Conservation (phyloP, 2,797 vertebrate species). For the Galago senegalensis region DNA sequence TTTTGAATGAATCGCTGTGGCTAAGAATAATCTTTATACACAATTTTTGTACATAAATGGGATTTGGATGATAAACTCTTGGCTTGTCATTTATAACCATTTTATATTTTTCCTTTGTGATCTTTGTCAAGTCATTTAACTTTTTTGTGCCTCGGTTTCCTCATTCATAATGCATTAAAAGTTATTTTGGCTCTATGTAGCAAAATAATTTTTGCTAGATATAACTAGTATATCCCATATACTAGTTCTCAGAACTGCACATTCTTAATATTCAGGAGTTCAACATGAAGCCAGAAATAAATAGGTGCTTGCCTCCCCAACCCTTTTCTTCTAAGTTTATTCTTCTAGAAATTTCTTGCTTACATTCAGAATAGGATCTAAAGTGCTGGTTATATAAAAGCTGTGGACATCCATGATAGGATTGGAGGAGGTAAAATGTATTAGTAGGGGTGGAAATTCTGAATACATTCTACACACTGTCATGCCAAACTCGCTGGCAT, state of each 20-base stretch:
- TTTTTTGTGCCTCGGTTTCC: not conserved
- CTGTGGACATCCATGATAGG: not conserved
- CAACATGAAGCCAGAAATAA: not conserved
- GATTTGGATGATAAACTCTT: not conserved
- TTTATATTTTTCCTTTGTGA: not conserved
- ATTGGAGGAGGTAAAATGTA: not conserved
- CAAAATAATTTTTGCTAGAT: not conserved
- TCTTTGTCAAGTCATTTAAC: slow-evolving; percentile 40
- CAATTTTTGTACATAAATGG: slow-evolving; percentile 35
- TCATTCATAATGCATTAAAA: not conserved
- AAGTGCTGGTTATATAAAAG: not conserved
- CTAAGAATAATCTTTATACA: slow-evolving; percentile 27
- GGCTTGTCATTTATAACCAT: not conserved
- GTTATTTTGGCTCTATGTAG: not conserved
- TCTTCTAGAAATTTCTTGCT: slow-evolving; percentile 49
- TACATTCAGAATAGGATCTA: not conserved
- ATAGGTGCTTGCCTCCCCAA: not conserved
- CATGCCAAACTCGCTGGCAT: not conserved
- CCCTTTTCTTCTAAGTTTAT: slow-evolving; percentile 42
- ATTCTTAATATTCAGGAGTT: not conserved
- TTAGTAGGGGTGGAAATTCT: not conserved
- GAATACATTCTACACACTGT: not conserved
- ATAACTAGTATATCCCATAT: not conserved
- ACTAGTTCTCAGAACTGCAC: not conserved
- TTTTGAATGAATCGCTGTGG: not conserved